Evolutionary conservation across 2,797 vertebrate genomes (phyloP).

Genomic region (Enteromius argenteus): DNA sequence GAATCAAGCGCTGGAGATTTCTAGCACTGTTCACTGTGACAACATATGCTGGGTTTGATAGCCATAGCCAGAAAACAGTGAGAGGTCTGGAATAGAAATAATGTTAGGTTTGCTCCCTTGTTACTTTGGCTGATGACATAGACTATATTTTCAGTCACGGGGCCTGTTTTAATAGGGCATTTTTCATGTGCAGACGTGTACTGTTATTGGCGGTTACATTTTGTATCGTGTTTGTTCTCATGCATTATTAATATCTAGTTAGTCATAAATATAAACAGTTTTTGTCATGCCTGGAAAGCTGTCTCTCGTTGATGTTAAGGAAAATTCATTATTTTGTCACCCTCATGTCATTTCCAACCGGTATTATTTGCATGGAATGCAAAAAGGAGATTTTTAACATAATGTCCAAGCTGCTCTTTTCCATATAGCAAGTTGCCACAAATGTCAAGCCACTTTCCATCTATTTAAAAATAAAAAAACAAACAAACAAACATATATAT

Average conservation of each 20-base stretch:
- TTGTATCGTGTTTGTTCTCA: conserved; percentile 34
- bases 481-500: neutral
- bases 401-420: neutral
- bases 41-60: conserved; percentile 82
- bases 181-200: conserved; percentile 42
- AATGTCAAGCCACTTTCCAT: neutral
- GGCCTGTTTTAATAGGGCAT: conserved; percentile 51
- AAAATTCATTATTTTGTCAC: neutral
- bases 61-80: conserved; percentile 79
- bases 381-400: neutral
- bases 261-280: conserved; percentile 48
- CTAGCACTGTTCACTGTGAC: conserved; percentile 75
- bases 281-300: conserved; percentile 30
- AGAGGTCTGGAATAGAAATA: conserved; percentile 70
- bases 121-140: conserved; percentile 56
- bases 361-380: neutral
- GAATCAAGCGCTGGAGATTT: conserved; percentile 80
- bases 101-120: conserved; percentile 67
- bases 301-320: conserved; percentile 25
- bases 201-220: neutral
- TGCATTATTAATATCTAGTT: conserved; percentile 47
- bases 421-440: neutral
- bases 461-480: neutral
- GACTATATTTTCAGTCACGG: conserved; percentile 50
- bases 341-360: neutral